Conservation (phyloP, 2,113 vertebrate genomes). For the Limanda limanda region DNA sequence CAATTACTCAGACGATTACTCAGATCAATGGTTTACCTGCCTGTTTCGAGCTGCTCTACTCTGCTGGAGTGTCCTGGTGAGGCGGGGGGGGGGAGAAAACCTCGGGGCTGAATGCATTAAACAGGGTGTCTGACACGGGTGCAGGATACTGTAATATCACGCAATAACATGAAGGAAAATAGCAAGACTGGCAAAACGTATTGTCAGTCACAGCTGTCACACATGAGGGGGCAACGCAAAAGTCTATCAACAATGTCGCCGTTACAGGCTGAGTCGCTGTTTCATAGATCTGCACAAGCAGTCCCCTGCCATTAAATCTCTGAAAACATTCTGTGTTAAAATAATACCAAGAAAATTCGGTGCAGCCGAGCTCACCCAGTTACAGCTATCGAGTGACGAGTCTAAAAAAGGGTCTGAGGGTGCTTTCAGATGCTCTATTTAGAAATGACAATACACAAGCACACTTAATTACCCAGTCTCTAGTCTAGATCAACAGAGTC, state of each 20-base stretch:
- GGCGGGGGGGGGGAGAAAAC: slow-evolving; percentile 66
- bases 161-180: slow-evolving; percentile 72
- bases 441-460: slow-evolving; percentile 80
- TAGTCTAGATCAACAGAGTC: slow-evolving; percentile 80
- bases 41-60: slow-evolving; percentile 62
- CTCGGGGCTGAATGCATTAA: slow-evolving; percentile 76
- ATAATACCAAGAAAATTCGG: slow-evolving; percentile 54
- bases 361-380: slow-evolving; percentile 53
- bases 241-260: slow-evolving; percentile 62
- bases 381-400: slow-evolving; percentile 61
- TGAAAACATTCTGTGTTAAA: slow-evolving; percentile 47
- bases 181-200: slow-evolving; percentile 69
- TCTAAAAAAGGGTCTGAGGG: slow-evolving; percentile 69
- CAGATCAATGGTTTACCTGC: slow-evolving; percentile 83
- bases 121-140: slow-evolving; percentile 72
- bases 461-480: slow-evolving; percentile 78
- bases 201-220: slow-evolving; percentile 77
- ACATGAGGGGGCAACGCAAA: slow-evolving; percentile 59
- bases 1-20: slow-evolving; percentile 86
- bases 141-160: slow-evolving; percentile 71
- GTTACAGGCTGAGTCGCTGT: slow-evolving; percentile 55
- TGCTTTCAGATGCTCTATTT: slow-evolving; percentile 78
- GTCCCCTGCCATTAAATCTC: slow-evolving; percentile 55
- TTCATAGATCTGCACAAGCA: slow-evolving; percentile 60
- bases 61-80: slow-evolving; percentile 68